Evolutionary conservation across 2,113 vertebrate genomes (phyloP).

Genomic region (Mugil cephalus): DNA sequence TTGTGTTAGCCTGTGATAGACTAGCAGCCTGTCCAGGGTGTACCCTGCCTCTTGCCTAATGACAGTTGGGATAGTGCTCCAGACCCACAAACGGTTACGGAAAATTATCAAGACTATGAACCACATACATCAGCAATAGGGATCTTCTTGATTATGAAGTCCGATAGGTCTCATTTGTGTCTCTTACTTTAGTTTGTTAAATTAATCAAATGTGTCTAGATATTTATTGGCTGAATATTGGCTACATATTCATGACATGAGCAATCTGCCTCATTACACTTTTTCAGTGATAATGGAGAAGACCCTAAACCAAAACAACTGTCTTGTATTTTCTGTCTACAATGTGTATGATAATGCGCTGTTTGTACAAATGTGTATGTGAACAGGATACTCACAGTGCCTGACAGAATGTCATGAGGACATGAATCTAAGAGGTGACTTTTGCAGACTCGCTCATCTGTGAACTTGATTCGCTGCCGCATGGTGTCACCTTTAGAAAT

Average conservation of each 20-base stretch:
- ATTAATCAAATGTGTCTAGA: not conserved
- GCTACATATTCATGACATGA: not conserved
- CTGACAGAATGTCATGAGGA: constrained; percentile 97
- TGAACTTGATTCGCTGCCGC: constrained; percentile 98
- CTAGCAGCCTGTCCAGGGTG: too few relatives aligned
- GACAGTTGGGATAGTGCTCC: too few relatives aligned
- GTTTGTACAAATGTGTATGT: not conserved
- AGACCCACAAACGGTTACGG: too few relatives aligned
- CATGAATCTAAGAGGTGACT: constrained; percentile 99
- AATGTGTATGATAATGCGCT: not conserved
- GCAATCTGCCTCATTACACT: not conserved
- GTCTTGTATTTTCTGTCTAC: not conserved
- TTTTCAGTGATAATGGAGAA: too few relatives aligned
- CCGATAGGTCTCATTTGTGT: too few relatives aligned
- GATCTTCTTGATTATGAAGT: too few relatives aligned
- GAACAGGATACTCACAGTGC: constrained; percentile 89
- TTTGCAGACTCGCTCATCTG: constrained; percentile 98
- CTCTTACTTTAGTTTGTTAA: too few relatives aligned
- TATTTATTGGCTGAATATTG: not conserved
- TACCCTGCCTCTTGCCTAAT: too few relatives aligned
- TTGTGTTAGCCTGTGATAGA: too few relatives aligned
- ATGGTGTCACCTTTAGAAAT: constrained; percentile 93
- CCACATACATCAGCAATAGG: too few relatives aligned
- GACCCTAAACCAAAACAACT: not conserved
- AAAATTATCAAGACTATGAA: too few relatives aligned